Evolutionary conservation across 2,113 vertebrate genomes (phyloP).

Genomic region (Dipodomys stephensi): DNA sequence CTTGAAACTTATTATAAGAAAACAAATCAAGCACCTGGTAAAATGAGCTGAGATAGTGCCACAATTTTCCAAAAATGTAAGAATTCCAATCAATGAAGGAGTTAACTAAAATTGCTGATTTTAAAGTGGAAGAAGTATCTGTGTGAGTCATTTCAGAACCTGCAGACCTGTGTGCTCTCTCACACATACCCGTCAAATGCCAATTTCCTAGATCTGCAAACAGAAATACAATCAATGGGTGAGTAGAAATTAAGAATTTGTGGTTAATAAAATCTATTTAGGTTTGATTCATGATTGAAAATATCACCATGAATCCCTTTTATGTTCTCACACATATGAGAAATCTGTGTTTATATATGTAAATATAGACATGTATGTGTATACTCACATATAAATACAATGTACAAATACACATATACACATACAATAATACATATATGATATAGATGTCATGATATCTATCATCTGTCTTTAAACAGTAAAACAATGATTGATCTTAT

Average conservation of each 20-base stretch:
- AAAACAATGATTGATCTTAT: neutral
- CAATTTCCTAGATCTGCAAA: neutral
- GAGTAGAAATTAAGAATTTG: neutral
- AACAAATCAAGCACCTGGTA: neutral
- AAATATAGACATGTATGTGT: no score
- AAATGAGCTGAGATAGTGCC: neutral
- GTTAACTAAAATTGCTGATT: slow-evolving; percentile 35
- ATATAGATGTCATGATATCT: no score
- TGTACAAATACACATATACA: neutral
- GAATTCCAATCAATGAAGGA: neutral
- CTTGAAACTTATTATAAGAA: neutral
- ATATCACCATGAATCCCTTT: neutral
- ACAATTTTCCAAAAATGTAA: neutral
- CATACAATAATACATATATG: no score
- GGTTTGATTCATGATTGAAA: neutral
- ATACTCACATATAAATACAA: neutral
- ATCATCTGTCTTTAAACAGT: neutral
- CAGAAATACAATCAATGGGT: neutral
- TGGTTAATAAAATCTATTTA: neutral
- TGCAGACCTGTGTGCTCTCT: neutral
- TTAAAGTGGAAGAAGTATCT: neutral
- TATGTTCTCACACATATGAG: neutral
- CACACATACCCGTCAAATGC: neutral
- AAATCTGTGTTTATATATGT: no score
- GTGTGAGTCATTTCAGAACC: slow-evolving; percentile 23